Percentiles rank a stretch among this genome's conserved stretches.
These are phyloP conservation scores for Euwallacea similis DNA, from an alignment of 1,140 invertebrate species.

Conservation along the genomic window DNA sequence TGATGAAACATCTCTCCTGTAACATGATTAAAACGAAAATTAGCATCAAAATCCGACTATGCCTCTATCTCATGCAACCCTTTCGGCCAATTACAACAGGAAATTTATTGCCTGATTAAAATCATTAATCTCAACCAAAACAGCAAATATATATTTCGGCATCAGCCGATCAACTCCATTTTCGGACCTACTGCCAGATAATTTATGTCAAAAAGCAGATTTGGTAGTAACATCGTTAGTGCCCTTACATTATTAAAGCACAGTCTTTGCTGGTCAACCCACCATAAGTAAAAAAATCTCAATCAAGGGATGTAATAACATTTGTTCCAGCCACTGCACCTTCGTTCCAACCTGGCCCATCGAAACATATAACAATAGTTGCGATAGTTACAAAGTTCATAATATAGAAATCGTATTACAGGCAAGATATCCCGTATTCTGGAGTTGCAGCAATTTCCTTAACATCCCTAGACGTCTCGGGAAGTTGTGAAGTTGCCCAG, in stretches of 20 bases:
- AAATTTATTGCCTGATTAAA: slow-evolving; percentile 40
- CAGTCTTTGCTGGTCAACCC: background rate
- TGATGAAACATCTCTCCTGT: no score
- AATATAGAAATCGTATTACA: slow-evolving; percentile 30
- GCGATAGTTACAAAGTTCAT: slow-evolving; percentile 6
- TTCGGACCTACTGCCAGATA: slow-evolving; percentile 25
- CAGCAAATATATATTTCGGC: slow-evolving; percentile 35
- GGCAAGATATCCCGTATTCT: slow-evolving; percentile 16
- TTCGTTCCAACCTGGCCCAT: background rate
- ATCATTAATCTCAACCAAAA: slow-evolving; percentile 38
- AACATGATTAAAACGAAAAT: no score
- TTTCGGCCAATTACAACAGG: slow-evolving; percentile 35
- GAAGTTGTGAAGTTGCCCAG: slow-evolving; percentile 19
- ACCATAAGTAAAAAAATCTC: slow-evolving; percentile 7
- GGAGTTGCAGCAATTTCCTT: slow-evolving; percentile 31
- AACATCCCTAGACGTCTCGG: slow-evolving; percentile 31
- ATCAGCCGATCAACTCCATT: slow-evolving; percentile 29
- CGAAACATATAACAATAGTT: background rate
- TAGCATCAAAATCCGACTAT: background rate
- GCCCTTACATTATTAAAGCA: background rate
- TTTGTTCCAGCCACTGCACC: no score
- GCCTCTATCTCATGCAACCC: slow-evolving; percentile 27
- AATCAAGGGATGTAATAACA: background rate
- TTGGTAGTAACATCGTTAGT: background rate
- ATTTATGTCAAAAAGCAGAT: slow-evolving; percentile 25